phyloP scores from a whole-genome alignment of 2,797 vertebrate genomes.

The Neosilurus mollespiculum region DNA sequence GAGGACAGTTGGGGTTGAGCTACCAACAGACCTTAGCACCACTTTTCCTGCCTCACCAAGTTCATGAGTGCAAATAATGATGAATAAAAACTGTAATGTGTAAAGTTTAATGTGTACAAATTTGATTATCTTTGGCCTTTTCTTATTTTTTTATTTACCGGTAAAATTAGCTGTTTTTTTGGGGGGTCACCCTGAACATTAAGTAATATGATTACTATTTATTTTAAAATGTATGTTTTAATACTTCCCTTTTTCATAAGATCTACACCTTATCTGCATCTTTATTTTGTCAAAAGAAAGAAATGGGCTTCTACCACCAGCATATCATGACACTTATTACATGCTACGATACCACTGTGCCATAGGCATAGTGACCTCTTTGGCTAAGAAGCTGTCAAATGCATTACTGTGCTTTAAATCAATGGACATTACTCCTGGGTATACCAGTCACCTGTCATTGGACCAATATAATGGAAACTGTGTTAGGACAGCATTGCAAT shows the following conservation, averaged over 20 bases:
- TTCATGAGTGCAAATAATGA: too few relatives aligned
- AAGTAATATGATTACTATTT: background rate
- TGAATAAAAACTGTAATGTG: too few relatives aligned
- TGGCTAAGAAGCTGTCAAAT: background rate
- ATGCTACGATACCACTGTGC: background rate
- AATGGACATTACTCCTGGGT: too few relatives aligned
- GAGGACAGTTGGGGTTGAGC: too few relatives aligned
- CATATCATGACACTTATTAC: background rate
- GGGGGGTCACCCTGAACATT: too few relatives aligned
- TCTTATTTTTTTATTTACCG: too few relatives aligned
- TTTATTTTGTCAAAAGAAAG: background rate
- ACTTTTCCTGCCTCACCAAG: too few relatives aligned
- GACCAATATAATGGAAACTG: background rate
- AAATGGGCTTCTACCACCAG: background rate
- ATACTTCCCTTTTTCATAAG: background rate
- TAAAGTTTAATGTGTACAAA: too few relatives aligned
- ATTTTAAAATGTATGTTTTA: background rate
- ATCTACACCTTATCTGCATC: background rate
- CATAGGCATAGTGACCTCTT: background rate
- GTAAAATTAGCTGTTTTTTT: too few relatives aligned
- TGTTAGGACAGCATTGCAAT: background rate
- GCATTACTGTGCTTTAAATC: background rate
- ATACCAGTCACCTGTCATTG: too few relatives aligned
- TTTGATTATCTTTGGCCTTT: too few relatives aligned
- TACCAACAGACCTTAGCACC: too few relatives aligned